phyloP scores from a whole-genome alignment of 2,113 vertebrate species.

The Cyprinus carpio region DNA sequence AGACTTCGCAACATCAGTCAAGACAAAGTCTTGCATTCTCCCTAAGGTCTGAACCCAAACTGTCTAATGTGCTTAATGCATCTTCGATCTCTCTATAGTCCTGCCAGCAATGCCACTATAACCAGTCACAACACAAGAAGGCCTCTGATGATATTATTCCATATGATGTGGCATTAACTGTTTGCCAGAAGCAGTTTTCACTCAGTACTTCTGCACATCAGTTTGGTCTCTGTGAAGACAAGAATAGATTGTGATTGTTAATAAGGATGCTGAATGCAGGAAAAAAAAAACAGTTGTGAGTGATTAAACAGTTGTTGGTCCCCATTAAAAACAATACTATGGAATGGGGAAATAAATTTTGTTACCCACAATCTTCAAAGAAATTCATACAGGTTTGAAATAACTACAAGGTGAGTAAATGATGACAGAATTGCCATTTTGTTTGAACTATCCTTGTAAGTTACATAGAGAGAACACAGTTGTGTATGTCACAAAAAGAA shows the following conservation, averaged over 20 bases:
- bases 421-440: neutral
- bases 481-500: neutral
- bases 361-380: no score
- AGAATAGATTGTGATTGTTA: neutral
- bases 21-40: neutral
- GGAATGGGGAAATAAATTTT: no score
- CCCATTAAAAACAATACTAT: no score
- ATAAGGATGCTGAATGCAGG: neutral
- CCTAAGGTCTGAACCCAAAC: slow-evolving; percentile 20
- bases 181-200: slow-evolving; percentile 13
- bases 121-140: slow-evolving; percentile 26
- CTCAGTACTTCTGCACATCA: slow-evolving; percentile 36
- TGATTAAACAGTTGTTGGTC: neutral
- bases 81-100: slow-evolving; percentile 9
- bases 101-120: neutral
- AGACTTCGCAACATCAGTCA: neutral
- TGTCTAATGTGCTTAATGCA: neutral
- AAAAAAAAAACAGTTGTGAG: no score
- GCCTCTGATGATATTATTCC: slow-evolving; percentile 15
- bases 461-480: neutral
- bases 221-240: slow-evolving; percentile 54
- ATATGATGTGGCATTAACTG: slow-evolving; percentile 29
- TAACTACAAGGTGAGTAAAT: neutral
- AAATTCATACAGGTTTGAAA: neutral
- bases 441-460: neutral